These are phyloP conservation scores for Drosophila sucinea DNA, from an alignment of 1,140 invertebrate genomes.

Conservation along the genomic window DNA sequence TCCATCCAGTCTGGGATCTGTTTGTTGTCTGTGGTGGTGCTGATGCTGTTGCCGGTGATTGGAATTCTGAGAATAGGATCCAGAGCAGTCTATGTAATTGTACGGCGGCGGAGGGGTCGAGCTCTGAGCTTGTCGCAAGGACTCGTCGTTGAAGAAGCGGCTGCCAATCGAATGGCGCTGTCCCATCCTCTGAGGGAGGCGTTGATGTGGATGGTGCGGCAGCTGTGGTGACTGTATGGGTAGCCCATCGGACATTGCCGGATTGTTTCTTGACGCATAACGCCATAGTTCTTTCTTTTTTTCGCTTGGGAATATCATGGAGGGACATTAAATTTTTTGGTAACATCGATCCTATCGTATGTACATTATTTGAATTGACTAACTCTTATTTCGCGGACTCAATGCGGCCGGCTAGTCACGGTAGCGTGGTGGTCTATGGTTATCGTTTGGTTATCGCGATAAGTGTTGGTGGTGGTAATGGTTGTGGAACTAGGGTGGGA, in stretches of 20 bases:
- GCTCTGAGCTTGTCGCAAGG: slow-evolving; percentile 33
- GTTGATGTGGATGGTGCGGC: slow-evolving; percentile 73
- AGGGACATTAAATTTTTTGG: slow-evolving; percentile 83
- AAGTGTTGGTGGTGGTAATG: slow-evolving; percentile 1
- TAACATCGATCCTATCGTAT: slow-evolving; percentile 83
- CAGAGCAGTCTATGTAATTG: slow-evolving; percentile 62
- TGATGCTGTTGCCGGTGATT: slow-evolving; percentile 38
- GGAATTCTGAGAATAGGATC: slow-evolving; percentile 45
- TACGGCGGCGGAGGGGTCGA: slow-evolving; percentile 68
- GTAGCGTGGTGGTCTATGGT: slow-evolving; percentile 18
- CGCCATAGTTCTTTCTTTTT: slow-evolving; percentile 82
- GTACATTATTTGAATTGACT: slow-evolving; percentile 80
- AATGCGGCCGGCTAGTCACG: slow-evolving; percentile 60
- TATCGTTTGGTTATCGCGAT: not conserved
- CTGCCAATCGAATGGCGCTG: slow-evolving; percentile 22
- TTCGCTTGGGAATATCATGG: slow-evolving; percentile 82
- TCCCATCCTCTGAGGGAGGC: slow-evolving; percentile 50
- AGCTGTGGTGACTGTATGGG: slow-evolving; percentile 73
- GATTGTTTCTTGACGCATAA: slow-evolving; percentile 81
- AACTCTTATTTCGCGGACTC: slow-evolving; percentile 63
- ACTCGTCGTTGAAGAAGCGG: slow-evolving; percentile 43
- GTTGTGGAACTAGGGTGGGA: slow-evolving; percentile 7
- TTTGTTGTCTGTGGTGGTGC: slow-evolving; percentile 44
- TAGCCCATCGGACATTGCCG: slow-evolving; percentile 75
- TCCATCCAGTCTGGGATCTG: slow-evolving; percentile 20